Conservation (phyloP, 2,113 vertebrate genomes). For the Cyanistes caeruleus region DNA sequence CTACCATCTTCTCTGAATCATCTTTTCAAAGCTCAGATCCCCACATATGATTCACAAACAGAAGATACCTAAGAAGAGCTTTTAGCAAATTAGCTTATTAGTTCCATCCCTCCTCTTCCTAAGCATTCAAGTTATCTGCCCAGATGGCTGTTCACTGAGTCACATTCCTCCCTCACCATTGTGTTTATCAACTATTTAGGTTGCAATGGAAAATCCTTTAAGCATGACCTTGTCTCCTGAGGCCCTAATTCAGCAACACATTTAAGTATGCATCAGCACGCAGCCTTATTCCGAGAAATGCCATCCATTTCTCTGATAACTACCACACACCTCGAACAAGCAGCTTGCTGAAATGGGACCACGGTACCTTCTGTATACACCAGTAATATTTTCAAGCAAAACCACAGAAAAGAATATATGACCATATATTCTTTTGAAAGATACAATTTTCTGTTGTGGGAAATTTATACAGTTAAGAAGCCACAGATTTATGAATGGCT, state of each 20-base stretch:
- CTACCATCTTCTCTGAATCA: neutral
- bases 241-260: neutral
- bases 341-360: neutral
- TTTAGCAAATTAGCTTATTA: slow-evolving; percentile 12
- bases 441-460: neutral
- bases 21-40: neutral
- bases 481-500: neutral
- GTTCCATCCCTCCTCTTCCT: neutral
- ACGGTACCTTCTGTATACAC: neutral
- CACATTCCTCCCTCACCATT: neutral
- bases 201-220: slow-evolving; percentile 22
- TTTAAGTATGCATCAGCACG: neutral
- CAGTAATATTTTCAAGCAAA: neutral
- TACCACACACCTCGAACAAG: neutral
- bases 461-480: neutral
- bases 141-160: neutral
- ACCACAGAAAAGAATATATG: neutral
- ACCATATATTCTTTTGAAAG: neutral
- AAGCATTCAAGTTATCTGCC: neutral
- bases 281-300: neutral
- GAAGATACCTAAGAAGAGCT: neutral
- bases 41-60: neutral
- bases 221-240: slow-evolving; percentile 2
- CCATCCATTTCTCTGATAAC: neutral
- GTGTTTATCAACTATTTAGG: slow-evolving; percentile 13